Percentiles rank a stretch among this genome's conserved stretches.
These are phyloP conservation scores for Mustelus asterias DNA, from an alignment of 2,113 vertebrate species.

Conservation along the genomic window DNA sequence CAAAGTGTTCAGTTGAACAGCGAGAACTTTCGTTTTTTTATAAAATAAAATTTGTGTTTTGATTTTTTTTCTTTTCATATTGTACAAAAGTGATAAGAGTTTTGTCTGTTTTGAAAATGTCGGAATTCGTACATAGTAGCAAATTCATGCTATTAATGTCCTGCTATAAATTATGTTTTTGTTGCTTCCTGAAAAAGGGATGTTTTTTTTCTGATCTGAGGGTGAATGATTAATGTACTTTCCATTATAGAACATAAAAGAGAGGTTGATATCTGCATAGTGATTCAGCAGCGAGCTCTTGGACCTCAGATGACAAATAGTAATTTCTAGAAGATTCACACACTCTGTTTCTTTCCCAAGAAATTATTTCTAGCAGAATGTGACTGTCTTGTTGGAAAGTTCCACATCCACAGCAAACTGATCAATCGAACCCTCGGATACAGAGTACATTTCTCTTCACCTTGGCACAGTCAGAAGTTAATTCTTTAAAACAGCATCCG, in stretches of 20 bases:
- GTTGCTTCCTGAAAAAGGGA: conserved; percentile 19
- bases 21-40: conserved; percentile 67
- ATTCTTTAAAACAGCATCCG: conserved; percentile 29
- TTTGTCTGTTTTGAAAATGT: conserved; percentile 73
- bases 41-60: conserved; percentile 97
- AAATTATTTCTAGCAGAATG: conserved; percentile 25
- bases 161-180: conserved; percentile 56
- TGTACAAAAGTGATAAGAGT: conserved; percentile 97
- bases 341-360: conserved; percentile 19
- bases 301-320: conserved; percentile 18
- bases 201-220: conserved; percentile 15
- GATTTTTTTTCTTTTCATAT: conserved; percentile 66
- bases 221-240: conserved; percentile 69
- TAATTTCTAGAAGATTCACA: conserved; percentile 7
- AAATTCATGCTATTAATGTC: conserved; percentile 61
- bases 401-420: conserved; percentile 8
- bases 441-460: background rate
- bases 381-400: background rate
- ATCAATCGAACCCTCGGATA: background rate
- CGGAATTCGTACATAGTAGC: conserved; percentile 66
- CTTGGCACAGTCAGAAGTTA: conserved; percentile 25
- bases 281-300: conserved; percentile 71
- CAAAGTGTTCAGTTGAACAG: conserved; percentile 80
- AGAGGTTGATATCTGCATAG: conserved; percentile 77
- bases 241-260: conserved; percentile 68